Evolutionary conservation across 2,113 vertebrate genomes (phyloP).

Genomic region (Aspiorhynchus laticeps): DNA sequence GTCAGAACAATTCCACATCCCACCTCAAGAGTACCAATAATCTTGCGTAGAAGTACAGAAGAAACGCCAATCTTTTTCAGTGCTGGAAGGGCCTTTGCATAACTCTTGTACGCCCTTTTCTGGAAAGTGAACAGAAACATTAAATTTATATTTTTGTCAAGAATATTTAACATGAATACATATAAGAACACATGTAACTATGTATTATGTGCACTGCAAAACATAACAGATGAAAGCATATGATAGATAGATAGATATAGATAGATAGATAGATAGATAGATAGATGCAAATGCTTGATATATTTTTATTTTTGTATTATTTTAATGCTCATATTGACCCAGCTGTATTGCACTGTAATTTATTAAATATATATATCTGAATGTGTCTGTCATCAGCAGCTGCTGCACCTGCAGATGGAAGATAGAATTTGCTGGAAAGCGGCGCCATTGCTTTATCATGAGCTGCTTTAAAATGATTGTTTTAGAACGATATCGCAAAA

Average conservation of each 20-base stretch:
- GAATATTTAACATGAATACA: background rate
- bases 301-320: background rate
- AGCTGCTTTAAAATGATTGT: background rate
- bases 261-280: too few species aligned
- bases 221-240: too few species aligned
- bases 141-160: background rate
- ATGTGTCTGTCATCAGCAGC: conserved; percentile 41
- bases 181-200: background rate
- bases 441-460: conserved; percentile 68
- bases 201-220: too few species aligned
- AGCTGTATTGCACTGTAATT: background rate
- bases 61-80: conserved; percentile 95
- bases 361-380: background rate
- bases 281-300: background rate
- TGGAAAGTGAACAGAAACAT: conserved; percentile 66
- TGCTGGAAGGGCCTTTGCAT: conserved; percentile 91
- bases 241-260: too few species aligned
- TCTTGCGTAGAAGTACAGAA: conserved; percentile 94
- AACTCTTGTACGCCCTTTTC: conserved; percentile 98
- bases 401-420: conserved; percentile 68
- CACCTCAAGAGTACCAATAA: conserved; percentile 92
- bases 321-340: background rate
- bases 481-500: background rate
- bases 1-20: conserved; percentile 93
- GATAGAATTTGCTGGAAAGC: conserved; percentile 80